Evolutionary conservation across 2,797 vertebrate genomes (phyloP).

Genomic region (Toxotes lorentzi): DNA sequence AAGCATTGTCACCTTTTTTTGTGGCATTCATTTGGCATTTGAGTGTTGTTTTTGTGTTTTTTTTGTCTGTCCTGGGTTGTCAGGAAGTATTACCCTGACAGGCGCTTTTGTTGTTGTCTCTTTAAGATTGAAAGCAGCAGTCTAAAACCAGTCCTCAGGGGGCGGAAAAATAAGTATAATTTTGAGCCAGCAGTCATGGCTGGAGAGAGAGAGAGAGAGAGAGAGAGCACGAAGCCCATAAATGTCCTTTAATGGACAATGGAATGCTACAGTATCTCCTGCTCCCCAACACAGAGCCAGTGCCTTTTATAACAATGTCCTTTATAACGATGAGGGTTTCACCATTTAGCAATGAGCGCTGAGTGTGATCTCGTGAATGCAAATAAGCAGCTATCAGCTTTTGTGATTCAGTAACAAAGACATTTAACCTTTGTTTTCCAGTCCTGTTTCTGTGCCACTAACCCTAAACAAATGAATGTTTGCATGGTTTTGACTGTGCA

Average conservation of each 20-base stretch:
- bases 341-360: conserved; percentile 64
- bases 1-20: conserved; percentile 29
- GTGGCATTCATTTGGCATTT: conserved; percentile 38
- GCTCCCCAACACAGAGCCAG: conserved; percentile 56
- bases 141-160: conserved; percentile 74
- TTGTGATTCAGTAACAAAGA: conserved; percentile 77
- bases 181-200: conserved; percentile 69
- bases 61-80: conserved; percentile 72
- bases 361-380: conserved; percentile 78
- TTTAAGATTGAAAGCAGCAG: conserved; percentile 75
- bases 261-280: conserved; percentile 75
- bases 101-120: conserved; percentile 78
- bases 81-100: conserved; percentile 81
- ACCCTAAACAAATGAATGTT: conserved; percentile 74
- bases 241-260: conserved; percentile 78
- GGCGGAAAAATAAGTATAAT: conserved; percentile 72
- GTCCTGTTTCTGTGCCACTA: conserved; percentile 70
- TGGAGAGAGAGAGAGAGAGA: conserved; percentile 32
- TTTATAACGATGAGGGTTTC: conserved; percentile 66
- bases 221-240: conserved; percentile 64
- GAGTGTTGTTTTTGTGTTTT: conserved; percentile 71
- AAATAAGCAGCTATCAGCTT: conserved; percentile 77
- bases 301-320: conserved; percentile 66
- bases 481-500: conserved; percentile 60
- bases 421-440: conserved; percentile 74